Evolutionary conservation across 1,140 invertebrate genomes (phyloP), one percentile per base, ranked within the genome.

Genomic region (Choristoneura fumiferana): DNA sequence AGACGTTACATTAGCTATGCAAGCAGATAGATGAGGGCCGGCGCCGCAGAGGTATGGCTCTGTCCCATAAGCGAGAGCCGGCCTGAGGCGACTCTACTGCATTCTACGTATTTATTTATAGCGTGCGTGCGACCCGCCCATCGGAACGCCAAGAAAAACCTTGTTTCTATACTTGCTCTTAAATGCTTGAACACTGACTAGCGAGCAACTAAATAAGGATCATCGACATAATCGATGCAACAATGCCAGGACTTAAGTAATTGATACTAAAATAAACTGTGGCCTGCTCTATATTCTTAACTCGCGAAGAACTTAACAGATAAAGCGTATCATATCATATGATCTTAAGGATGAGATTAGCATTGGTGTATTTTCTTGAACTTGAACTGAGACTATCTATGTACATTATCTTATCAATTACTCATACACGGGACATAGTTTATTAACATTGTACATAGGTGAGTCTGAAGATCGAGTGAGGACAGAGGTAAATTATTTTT

Each of bases 61-160:
- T 49, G 18, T 49, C 43, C 43, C 43, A 49, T 49, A 49, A 49
- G 17, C 43, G 43, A 49, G 18, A 49, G 18, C 43, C 18, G n/a
- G 43, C 43, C 18, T 35, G 39, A 36, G 35, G 43, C 43, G 37
- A 34, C 12, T 18, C n/a, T 49, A 39, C 57, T 58, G 55, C 55
- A 37, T 22, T 52, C 57, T 49, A 35, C 38, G 34, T 18, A 29
- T 49, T 35, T 58, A 58, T 58, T 58, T 58, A 36, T 58, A 58
- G 57, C 57, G 57, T 34, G 43, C 43, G 57, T 34, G 43, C 43
- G 57, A 40, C 57, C 43, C 57, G 38, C 17, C 57, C 12, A 57
- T 49, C 43, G 40, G 39, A 57, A 58, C 35, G 57, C 43, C 34
- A 37, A 58, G 57, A 58, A 58, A 58, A 58, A 58, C 57, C 33